Evolutionary conservation across 2,888 invertebrate genomes (phyloP).

Genomic region (Meteorus colon): DNA sequence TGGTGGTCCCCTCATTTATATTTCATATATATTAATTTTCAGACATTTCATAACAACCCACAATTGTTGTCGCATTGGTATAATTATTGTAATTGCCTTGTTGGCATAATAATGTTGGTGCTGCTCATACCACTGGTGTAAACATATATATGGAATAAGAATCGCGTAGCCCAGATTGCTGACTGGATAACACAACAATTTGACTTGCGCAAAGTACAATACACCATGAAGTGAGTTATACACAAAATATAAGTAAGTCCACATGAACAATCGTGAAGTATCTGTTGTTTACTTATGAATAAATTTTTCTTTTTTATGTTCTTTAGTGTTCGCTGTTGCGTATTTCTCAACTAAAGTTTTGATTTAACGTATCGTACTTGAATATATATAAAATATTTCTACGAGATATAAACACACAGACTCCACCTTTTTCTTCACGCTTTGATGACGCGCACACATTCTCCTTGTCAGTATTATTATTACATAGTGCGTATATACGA

Average conservation of each 20-base stretch:
- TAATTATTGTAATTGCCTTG: conserved; percentile 31
- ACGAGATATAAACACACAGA: background rate
- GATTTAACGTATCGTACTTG: background rate
- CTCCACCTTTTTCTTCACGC: background rate
- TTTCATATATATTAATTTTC: conserved; percentile 10
- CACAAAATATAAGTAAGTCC: background rate
- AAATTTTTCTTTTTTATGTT: background rate
- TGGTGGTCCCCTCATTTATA: conserved; percentile 21
- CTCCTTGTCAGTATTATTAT: background rate
- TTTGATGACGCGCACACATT: conserved; percentile 1
- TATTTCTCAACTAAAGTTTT: background rate
- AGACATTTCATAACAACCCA: conserved; percentile 24
- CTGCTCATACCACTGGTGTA: background rate
- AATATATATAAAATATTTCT: background rate
- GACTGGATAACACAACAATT: conserved; percentile 9
- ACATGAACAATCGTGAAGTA: background rate
- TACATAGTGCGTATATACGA: background rate
- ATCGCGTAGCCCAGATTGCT: conserved; percentile 7
- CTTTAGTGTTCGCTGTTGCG: background rate
- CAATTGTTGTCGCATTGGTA: conserved; percentile 1
- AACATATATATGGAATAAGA: background rate
- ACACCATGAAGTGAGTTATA: too few relatives aligned
- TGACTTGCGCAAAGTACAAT: conserved; percentile 15
- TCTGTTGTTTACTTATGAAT: background rate
- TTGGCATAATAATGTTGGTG: conserved; percentile 12